A percentile compares a stretch with the other conserved stretches of the same genome.
Evolutionary conservation across 2,113 vertebrate genomes (phyloP).

Genomic region (Strix aluco): DNA sequence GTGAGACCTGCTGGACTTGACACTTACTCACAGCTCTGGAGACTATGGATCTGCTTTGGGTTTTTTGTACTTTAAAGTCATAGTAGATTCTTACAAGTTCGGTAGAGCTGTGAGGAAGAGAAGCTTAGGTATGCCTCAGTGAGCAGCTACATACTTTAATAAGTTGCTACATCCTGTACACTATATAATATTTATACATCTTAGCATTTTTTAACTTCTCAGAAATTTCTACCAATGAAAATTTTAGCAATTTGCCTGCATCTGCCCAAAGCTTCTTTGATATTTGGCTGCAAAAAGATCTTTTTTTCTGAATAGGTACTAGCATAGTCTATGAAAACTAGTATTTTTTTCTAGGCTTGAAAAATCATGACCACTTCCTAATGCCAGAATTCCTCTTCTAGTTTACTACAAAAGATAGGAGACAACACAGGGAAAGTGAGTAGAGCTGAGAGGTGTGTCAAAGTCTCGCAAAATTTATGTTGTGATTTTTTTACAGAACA

Average conservation of each 20-base stretch:
- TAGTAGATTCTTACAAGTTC: not conserved
- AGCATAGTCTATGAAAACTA: not conserved
- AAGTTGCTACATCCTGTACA: constrained; percentile 14
- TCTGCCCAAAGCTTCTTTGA: not conserved
- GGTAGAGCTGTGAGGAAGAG: not conserved
- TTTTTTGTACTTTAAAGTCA: not conserved
- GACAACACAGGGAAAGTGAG: not conserved
- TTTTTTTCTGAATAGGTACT: not conserved
- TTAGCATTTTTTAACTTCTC: constrained; percentile 20
- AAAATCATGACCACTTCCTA: not conserved
- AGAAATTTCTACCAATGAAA: constrained; percentile 6
- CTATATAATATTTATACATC: not conserved
- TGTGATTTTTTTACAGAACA: not conserved
- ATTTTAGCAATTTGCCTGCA: not conserved
- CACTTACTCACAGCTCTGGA: not conserved
- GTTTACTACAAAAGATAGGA: not conserved
- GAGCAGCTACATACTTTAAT: not conserved
- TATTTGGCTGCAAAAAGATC: not conserved
- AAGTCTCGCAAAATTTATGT: not conserved
- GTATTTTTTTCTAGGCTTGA: not conserved
- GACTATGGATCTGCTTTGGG: not conserved
- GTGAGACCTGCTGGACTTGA: not conserved
- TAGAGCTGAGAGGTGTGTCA: not conserved
- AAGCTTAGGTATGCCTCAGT: not conserved
- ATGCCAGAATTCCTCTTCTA: not conserved